These are phyloP conservation scores for rat (Rattus norvegicus) DNA, from an alignment of 2,113 vertebrate genomes.

Conservation along the genomic window GRCr8 NC_086033.1:34773501-34774000, in stretches of 20 bases:
- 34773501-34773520: neutral
- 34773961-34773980: neutral
- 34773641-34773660: neutral
- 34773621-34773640: neutral
- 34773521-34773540: neutral
- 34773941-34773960: neutral
- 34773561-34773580: neutral
- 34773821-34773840: neutral
- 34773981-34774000: neutral
- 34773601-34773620: neutral
- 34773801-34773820: no score
- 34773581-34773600: neutral
- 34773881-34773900: neutral
- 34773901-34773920: neutral
- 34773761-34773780: no score
- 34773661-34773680: neutral
- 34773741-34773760: no score
- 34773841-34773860: neutral
- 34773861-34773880: neutral
- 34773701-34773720: neutral
- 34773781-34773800: no score
- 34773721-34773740: neutral
- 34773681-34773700: neutral
- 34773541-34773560: neutral
- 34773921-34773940: neutral